Percentiles rank a stretch among this genome's conserved stretches.
Conservation (phyloP, 2,888 invertebrate species). For the Patella depressa region DNA sequence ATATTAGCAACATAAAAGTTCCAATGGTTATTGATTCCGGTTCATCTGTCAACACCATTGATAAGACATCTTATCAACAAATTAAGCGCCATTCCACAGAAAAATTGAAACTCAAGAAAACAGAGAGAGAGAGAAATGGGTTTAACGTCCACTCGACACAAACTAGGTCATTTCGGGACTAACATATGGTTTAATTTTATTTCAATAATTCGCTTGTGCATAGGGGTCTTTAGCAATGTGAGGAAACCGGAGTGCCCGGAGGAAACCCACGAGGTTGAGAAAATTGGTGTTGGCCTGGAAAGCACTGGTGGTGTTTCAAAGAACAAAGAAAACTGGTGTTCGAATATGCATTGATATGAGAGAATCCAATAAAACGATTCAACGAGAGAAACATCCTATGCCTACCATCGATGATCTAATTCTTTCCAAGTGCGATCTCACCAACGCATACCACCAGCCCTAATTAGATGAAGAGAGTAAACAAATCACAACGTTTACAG, state of each 20-base stretch:
- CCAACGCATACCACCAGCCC: conserved; percentile 46
- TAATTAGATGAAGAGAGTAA: conserved; percentile 45
- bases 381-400: conserved; percentile 43
- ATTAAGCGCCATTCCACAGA: conserved; percentile 25
- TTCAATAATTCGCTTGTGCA: too few relatives aligned
- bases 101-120: conserved; percentile 15
- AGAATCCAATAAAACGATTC: conserved; percentile 43
- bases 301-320: not conserved
- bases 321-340: conserved; percentile 10
- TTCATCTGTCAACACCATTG: conserved; percentile 27
- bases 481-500: conserved; percentile 44
- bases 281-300: not conserved
- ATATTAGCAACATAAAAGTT: conserved; percentile 9
- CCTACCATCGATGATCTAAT: conserved; percentile 48
- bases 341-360: conserved; percentile 52
- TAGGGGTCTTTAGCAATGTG: too few relatives aligned
- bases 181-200: too few relatives aligned
- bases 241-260: too few relatives aligned
- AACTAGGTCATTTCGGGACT: too few relatives aligned
- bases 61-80: conserved; percentile 1
- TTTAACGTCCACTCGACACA: too few relatives aligned
- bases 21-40: conserved; percentile 27
- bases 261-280: not conserved
- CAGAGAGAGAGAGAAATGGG: not conserved
- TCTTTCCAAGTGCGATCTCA: conserved; percentile 46